These are phyloP conservation scores for Axinella damicornis DNA, from an alignment of 37 sponge, comb jelly and placozoan genomes.

Conservation along the genomic window DNA sequence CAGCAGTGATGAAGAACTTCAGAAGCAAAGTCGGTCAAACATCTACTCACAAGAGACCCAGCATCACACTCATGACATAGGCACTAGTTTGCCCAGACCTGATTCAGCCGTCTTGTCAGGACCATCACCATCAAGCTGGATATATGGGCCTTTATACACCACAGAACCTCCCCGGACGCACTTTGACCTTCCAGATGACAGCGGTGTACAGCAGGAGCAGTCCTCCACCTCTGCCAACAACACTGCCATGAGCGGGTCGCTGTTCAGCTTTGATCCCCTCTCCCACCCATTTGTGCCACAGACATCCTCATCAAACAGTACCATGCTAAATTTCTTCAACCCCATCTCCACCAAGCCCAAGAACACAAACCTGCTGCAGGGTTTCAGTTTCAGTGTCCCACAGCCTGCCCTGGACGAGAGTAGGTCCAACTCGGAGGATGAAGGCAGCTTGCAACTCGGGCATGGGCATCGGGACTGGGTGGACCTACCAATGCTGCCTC, in stretches of 20 bases:
- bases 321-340: neutral
- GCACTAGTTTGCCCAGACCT: neutral
- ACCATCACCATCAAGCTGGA: neutral
- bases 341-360: neutral
- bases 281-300: too few relatives aligned
- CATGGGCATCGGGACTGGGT: too few relatives aligned
- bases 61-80: neutral
- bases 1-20: neutral
- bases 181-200: too few relatives aligned
- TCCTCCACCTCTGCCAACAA: neutral
- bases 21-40: too few relatives aligned
- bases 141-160: too few relatives aligned
- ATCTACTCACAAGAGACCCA: too few relatives aligned
- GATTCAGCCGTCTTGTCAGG: neutral
- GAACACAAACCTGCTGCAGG: conserved; percentile 1
- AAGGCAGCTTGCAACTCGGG: neutral
- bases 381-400: neutral
- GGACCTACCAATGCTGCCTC: neutral
- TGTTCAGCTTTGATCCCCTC: too few relatives aligned
- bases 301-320: too few relatives aligned
- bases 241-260: neutral
- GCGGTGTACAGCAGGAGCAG: neutral
- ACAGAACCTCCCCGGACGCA: too few relatives aligned
- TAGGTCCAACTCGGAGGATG: neutral
- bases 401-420: neutral